Evolutionary conservation across 2,113 vertebrate genomes (phyloP).

Genomic region (Megaleporinus macrocephalus): DNA sequence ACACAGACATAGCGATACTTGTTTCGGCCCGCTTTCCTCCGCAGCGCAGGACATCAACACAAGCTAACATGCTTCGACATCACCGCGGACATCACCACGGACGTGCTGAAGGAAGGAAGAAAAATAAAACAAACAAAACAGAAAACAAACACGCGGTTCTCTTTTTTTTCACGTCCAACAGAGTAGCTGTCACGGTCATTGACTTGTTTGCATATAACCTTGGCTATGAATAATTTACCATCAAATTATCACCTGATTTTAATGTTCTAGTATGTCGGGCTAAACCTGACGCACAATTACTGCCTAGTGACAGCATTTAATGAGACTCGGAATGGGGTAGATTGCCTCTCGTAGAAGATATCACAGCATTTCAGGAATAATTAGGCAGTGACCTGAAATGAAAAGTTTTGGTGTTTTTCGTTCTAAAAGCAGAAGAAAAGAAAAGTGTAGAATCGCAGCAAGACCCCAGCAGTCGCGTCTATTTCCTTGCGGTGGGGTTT

Average conservation of each 20-base stretch:
- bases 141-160: neutral
- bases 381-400: neutral
- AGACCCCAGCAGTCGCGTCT: no score
- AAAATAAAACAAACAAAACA: neutral
- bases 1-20: neutral
- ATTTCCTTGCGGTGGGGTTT: no score
- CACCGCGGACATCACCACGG: neutral
- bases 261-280: neutral
- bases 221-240: constrained; percentile 28
- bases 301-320: neutral
- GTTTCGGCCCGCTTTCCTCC: neutral
- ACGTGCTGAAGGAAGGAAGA: neutral
- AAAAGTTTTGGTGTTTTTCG: neutral
- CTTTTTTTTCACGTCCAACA: neutral
- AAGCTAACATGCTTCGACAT: neutral
- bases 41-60: neutral
- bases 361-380: neutral
- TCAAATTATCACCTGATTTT: constrained; percentile 18
- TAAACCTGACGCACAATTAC: constrained; percentile 5
- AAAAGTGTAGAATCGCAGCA: no score
- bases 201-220: constrained; percentile 34
- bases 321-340: neutral
- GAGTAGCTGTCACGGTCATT: constrained; percentile 15
- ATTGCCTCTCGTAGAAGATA: neutral
- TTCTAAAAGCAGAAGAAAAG: neutral